Evolutionary conservation across 2,797 vertebrate species (phyloP).

Genomic region (Microtus obscurus): DNA sequence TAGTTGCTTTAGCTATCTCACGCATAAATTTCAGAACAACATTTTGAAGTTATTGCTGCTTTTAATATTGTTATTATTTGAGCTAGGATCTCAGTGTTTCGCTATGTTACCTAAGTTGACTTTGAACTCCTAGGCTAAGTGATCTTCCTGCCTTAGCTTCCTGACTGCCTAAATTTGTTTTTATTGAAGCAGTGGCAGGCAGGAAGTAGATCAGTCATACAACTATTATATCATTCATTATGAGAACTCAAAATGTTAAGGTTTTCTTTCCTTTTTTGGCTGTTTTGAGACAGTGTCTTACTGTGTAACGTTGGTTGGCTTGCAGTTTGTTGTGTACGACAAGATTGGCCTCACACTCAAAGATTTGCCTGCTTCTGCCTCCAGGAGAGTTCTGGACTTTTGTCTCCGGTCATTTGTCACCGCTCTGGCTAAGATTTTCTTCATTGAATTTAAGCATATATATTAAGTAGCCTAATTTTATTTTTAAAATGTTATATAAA

Average conservation of each 20-base stretch:
- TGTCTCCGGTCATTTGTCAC: too few species aligned
- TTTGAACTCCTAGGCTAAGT: not conserved
- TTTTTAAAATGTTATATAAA: slow-evolving; percentile 61
- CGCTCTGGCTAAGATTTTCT: not conserved
- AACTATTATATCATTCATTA: slow-evolving; percentile 4
- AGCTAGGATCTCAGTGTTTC: not conserved
- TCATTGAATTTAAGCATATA: slow-evolving; percentile 44
- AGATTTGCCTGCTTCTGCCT: not conserved
- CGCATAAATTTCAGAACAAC: slow-evolving; percentile 21
- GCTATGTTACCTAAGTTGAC: not conserved
- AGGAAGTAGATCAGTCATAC: slow-evolving; percentile 16
- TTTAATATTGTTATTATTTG: not conserved
- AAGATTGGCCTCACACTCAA: not conserved
- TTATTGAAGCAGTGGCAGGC: not conserved
- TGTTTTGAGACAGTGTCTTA: not conserved
- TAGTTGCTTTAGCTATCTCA: not conserved
- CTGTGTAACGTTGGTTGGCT: not conserved
- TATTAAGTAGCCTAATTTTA: slow-evolving; percentile 38
- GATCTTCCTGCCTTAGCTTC: not conserved
- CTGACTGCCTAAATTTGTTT: not conserved
- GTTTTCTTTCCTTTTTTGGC: not conserved
- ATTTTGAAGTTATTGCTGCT: not conserved
- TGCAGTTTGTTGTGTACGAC: not conserved
- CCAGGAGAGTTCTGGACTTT: not conserved
- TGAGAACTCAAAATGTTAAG: slow-evolving; percentile 47